A percentile compares a stretch with the other conserved stretches of the same genome.
Evolutionary conservation across 2,113 vertebrate genomes (phyloP).

Genomic region (Toxostoma redivivum): DNA sequence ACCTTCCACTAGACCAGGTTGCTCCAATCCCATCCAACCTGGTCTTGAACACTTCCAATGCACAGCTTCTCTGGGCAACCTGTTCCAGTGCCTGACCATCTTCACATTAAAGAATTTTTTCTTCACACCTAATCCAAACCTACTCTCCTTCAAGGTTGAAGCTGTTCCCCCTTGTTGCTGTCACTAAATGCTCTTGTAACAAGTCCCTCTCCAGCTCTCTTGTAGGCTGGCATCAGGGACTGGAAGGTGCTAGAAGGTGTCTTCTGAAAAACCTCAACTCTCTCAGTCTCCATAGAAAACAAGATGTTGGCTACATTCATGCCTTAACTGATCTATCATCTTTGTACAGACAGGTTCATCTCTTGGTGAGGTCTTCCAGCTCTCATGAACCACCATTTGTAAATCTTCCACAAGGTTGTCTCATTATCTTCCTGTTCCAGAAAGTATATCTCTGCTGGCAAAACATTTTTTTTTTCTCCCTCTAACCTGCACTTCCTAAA

Average conservation of each 20-base stretch:
- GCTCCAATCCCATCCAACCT: background rate
- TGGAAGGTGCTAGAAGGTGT: background rate
- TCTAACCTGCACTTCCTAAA: background rate
- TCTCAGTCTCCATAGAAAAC: background rate
- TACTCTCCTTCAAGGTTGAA: background rate
- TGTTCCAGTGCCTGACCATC: background rate
- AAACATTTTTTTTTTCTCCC: background rate
- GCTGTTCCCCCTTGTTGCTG: background rate
- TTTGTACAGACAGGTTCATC: background rate
- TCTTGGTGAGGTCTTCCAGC: background rate
- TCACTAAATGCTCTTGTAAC: background rate
- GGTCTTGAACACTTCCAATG: background rate
- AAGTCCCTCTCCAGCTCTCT: background rate
- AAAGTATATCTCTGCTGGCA: background rate
- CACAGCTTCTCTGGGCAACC: background rate
- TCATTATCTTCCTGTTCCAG: background rate
- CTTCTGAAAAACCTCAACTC: background rate
- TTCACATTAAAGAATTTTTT: background rate
- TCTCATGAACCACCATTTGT: background rate
- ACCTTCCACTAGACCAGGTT: background rate
- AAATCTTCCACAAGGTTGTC: background rate
- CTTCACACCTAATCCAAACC: background rate
- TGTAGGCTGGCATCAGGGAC: background rate
- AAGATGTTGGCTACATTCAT: background rate
- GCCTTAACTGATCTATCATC: background rate